Evolutionary conservation across 2,888 invertebrate genomes (phyloP).

Genomic region (Leucania comma): DNA sequence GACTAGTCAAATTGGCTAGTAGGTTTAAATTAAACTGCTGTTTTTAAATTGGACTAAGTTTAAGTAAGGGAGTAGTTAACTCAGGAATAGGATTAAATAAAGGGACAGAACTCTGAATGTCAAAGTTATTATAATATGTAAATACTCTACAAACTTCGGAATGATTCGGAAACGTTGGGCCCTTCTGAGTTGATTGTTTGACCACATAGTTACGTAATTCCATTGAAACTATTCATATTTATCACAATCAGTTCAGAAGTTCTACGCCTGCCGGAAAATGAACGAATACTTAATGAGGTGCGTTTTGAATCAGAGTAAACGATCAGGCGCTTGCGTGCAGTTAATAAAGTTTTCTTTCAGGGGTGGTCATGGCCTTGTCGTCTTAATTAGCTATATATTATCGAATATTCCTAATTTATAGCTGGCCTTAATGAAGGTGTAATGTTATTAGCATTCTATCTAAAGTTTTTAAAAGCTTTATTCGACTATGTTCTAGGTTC

Average conservation of each 20-base stretch:
- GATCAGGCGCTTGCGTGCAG: constrained; percentile 75
- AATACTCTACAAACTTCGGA: constrained; percentile 32
- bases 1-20: no score
- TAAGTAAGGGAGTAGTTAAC: constrained; percentile 5
- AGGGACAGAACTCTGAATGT: not conserved
- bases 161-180: constrained; percentile 7
- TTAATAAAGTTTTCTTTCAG: constrained; percentile 58
- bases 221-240: constrained; percentile 41
- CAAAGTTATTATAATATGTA: not conserved
- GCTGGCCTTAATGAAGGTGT: not conserved
- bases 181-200: constrained; percentile 23
- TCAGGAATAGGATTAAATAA: not conserved
- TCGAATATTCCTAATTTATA: not conserved
- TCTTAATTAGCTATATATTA: constrained; percentile 36
- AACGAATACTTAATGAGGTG: constrained; percentile 45
- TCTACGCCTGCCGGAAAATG: constrained; percentile 52
- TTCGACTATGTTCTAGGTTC: no score
- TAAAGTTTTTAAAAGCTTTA: not conserved
- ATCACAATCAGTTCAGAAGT: constrained; percentile 9
- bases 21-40: not conserved
- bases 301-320: constrained; percentile 62
- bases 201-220: constrained; percentile 14
- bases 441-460: not conserved
- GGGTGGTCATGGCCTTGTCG: constrained; percentile 39
- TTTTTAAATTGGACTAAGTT: constrained; percentile 11